Base-by-base conservation (phyloP, 2,113 vertebrate genomes). In the Alligator sinensis region DNA sequence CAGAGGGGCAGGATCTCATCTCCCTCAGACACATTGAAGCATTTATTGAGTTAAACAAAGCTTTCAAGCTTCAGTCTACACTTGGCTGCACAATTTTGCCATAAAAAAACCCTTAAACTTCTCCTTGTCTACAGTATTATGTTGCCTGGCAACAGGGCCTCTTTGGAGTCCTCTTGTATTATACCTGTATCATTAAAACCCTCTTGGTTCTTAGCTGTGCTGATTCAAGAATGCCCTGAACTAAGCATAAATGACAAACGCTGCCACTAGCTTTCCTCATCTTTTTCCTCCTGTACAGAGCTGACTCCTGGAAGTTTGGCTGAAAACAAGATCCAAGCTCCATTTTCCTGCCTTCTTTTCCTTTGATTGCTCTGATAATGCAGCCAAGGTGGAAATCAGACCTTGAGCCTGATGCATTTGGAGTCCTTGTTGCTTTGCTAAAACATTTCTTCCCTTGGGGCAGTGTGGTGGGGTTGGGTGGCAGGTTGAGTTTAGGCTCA, bases 1-100 rank as follows among this genome's bases (percentile, higher is more conserved):
- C 4, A 59, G 84, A 55, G 10, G 62, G 86, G 72, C 63, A 14
- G 63, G 55, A 88, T 92, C 85, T 92, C 92, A 93, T 38, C 55
- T 85, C 61, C 47, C 75, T 80, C 66, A 88, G 55, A 47, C 66
- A 93, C 24, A 83, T 25, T 80, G 38, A 86, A 90, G 47, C 0
- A 0, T 61, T 87, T 84, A 30, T n/a, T 27, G 72, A 18, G 22
- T 7, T 94, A 76, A 90, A 22, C 30, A 70, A 91, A 80, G 62
- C 13, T 89, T 88, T 88, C 55, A 86, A 34, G 58, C 61, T 61
- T 70, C 30, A 24, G 1, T 86, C 28, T 64, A 58, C 0, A 0
- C 15, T 87, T 92, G 78, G 19, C 59, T 80, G 57, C 5, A 0
- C 1, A 0, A 1, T 66, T 84, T 93, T 89, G 63, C 68, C 54